Evolutionary conservation across 1,140 invertebrate genomes (phyloP).

Genomic region (Kradibia gibbosae): DNA sequence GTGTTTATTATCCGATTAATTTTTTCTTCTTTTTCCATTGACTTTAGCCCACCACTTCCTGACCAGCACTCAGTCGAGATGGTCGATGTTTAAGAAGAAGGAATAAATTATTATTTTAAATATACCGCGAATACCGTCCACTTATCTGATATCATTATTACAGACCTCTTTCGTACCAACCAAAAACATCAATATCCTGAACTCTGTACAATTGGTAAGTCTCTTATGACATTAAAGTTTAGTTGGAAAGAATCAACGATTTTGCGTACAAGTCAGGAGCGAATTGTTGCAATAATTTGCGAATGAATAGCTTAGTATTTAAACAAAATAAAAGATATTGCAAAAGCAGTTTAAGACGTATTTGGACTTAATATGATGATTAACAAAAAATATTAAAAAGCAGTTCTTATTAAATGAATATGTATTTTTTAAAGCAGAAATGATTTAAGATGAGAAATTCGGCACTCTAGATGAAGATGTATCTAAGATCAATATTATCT

Average conservation of each 20-base stretch:
- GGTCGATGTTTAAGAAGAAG: slow-evolving; percentile 35
- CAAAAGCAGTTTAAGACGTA: slow-evolving; percentile 1
- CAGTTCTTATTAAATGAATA: slow-evolving; percentile 33
- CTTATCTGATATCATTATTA: slow-evolving; percentile 55
- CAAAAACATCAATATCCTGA: slow-evolving; percentile 48
- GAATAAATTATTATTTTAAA: slow-evolving; percentile 59
- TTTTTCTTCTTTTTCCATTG: slow-evolving; percentile 55
- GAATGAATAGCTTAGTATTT: too few relatives aligned
- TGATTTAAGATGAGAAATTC: slow-evolving; percentile 4
- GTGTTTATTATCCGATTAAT: slow-evolving; percentile 36
- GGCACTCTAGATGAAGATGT: background rate
- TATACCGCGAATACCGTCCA: slow-evolving; percentile 53
- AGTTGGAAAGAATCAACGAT: background rate
- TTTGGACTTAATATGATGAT: slow-evolving; percentile 19
- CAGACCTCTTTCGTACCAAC: slow-evolving; percentile 55
- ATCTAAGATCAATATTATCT: background rate
- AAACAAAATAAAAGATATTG: background rate
- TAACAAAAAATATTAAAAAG: slow-evolving; percentile 18
- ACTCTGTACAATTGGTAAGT: slow-evolving; percentile 39
- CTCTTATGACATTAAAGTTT: slow-evolving; percentile 40
- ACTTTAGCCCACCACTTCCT: slow-evolving; percentile 58
- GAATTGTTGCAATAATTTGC: slow-evolving; percentile 32
- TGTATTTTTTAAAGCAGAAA: slow-evolving; percentile 24
- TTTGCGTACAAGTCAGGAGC: background rate
- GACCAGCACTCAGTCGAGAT: slow-evolving; percentile 57